Evolutionary conservation across 1,140 invertebrate species (phyloP), one percentile per base, ranked within the genome.

Genomic region (Drosophila bocki): DNA sequence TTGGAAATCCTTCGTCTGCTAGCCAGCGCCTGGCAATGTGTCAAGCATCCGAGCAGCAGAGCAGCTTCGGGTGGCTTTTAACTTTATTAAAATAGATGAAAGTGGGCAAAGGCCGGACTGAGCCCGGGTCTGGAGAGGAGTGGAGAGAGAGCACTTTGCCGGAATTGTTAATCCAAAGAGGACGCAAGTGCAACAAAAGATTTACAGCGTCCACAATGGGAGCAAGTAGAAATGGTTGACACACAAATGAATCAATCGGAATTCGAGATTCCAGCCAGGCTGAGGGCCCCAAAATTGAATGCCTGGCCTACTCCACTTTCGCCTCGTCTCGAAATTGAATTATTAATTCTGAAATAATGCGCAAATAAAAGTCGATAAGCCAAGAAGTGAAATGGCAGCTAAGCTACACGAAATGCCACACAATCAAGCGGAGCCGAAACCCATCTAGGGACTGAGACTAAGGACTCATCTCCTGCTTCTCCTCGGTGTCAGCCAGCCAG

Each of bases 81-180:
- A 86, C 75, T 82, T 76, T 87, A 82, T 87, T 87, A 80, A 83
- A 86, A 80, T 79, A 79, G 70, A 75, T 79, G 41, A 87, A 82
- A 59, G 47, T 59, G 74, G 75, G 59, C 72, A 44, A 22, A 54
- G 45, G 45, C 50, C 37, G 29, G 45, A 26, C 32, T 15, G 35
- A 47, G 53, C 53, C 53, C 29, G 35, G 37, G 60, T 13, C 26
- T 11, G 48, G 26, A 11, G 48, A 19, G 47, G 32, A 7, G 8
- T 2, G 42, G 45, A 2, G 45, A 2, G 13, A 7, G 22, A 78
- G 74, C 75, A 78, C 72, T 77, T 77, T 59, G 75, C 42, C 39
- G 45, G 74, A 78, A 78, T 78, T 78, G 64, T 69, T 78, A 78
- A 78, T 61, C 69, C 75, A 57, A 33, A 61, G 37, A 51, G 62